Evolutionary conservation across 2,797 vertebrate genomes (phyloP).

Genomic region (Sylvilagus floridanus): DNA sequence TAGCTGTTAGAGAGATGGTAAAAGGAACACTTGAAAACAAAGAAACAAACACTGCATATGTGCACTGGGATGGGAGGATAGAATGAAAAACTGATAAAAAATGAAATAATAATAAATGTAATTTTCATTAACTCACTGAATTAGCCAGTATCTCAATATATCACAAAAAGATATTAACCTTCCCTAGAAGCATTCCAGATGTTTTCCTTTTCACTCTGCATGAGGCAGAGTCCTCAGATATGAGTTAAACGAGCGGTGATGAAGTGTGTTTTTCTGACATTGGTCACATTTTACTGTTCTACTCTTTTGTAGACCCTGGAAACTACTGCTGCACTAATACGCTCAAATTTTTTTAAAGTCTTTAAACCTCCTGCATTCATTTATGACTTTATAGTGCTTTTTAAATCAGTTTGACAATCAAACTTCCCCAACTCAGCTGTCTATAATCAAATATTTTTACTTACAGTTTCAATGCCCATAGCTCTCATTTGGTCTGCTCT

Average conservation of each 20-base stretch:
- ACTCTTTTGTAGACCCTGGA: not conserved
- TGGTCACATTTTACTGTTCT: not conserved
- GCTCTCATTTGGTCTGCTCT: constrained; percentile 99
- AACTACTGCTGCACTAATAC: not conserved
- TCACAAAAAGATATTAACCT: not conserved
- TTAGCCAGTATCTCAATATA: not conserved
- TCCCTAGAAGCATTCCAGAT: not conserved
- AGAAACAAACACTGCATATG: not conserved
- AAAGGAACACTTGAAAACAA: constrained; percentile 9
- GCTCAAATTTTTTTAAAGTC: constrained; percentile 9
- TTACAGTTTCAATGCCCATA: constrained; percentile 98
- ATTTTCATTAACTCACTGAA: not conserved
- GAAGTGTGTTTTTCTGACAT: not conserved
- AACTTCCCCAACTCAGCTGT: not conserved
- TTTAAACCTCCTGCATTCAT: not conserved
- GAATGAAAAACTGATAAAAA: not conserved
- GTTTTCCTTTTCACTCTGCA: not conserved
- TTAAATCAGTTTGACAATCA: not conserved
- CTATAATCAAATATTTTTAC: constrained; percentile 65
- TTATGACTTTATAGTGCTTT: not conserved
- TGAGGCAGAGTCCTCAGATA: not conserved
- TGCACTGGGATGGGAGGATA: not conserved
- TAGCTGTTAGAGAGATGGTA: not conserved
- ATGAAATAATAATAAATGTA: not conserved
- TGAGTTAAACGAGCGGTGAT: not conserved